Base-by-base conservation (phyloP, 2,888 invertebrate genomes). In the Eutolmus rufibarbis region DNA sequence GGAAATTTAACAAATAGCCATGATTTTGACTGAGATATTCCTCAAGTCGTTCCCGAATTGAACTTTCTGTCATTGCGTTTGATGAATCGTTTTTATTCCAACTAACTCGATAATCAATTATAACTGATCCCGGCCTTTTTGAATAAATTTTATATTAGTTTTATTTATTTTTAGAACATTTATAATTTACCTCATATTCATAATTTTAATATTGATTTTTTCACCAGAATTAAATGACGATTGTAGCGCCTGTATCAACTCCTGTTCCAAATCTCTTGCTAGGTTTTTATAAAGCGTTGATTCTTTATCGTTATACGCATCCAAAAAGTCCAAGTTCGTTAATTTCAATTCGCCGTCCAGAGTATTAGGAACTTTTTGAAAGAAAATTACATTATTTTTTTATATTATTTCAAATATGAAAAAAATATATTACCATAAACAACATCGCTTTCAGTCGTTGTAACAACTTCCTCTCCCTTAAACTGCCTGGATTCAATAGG, bases 331-430 rank as follows among this genome's bases (percentile, higher is more conserved):
- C 89, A 95, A 93, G 90, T 96, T 95, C 89, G 95, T 95, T 51
- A 97, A 94, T 87, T 92, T 94, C 86, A 96, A 91, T 90, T 95
- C 94, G 2, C 96, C 96, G 91, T 96, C 95, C 74, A 96, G 90
- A 3, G 95, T 95, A 90, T 94, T 93, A 84, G 96, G 95, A 89
- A 97, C 96, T 95, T 92, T 74, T 78, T 81, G 81, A 56, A 43
- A 23, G 84, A 82, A 85, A n/a, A 31, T 86, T 46, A 16, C 9
- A 40, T 16, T n/a, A 77, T 40, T 37, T 34, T 76, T 76, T 76
- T 16, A 7, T 23, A 37, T 19, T 76, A 34, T 37, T 74, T 16
- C 76, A 51, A 14, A 57, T 16, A 31, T 74, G 12, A 74, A 56
- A 74, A 74, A 43, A 43, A 46, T 37, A 14, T 40, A 12, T 91